phyloP scores from a whole-genome alignment of 2,113 vertebrate species.

The Heloderma charlesbogerti region DNA sequence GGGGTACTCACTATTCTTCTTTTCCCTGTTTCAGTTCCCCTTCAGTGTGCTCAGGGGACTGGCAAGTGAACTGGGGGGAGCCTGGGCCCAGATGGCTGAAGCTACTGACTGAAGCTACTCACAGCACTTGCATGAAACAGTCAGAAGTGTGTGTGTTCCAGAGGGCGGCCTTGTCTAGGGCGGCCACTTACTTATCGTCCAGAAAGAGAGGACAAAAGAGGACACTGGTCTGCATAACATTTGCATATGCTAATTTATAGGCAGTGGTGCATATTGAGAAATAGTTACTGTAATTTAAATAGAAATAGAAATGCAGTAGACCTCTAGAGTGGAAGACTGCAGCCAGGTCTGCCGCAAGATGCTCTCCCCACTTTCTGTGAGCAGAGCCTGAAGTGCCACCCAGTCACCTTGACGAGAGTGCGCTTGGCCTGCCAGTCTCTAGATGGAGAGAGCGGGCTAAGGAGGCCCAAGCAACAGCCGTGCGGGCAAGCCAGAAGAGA shows the following conservation, averaged over 20 bases:
- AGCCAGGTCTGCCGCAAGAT: too few relatives aligned
- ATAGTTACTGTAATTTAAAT: too few relatives aligned
- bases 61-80: constrained; percentile 20
- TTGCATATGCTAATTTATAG: too few relatives aligned
- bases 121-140: background rate
- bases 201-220: too few relatives aligned
- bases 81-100: background rate
- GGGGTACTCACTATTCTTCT: background rate
- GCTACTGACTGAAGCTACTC: background rate
- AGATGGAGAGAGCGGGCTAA: background rate
- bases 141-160: background rate
- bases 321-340: too few relatives aligned
- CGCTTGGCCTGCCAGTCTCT: background rate
- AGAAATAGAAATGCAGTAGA: background rate
- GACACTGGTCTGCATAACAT: too few relatives aligned
- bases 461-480: background rate
- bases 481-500: too few relatives aligned
- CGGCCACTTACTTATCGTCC: background rate
- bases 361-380: background rate
- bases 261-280: too few relatives aligned
- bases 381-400: background rate
- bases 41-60: constrained; percentile 11
- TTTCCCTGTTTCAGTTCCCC: background rate
- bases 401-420: background rate
- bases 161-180: background rate